Percentiles rank a stretch among this genome's conserved stretches.
Evolutionary conservation across 2,797 vertebrate species (phyloP).

Genomic region (Serranus cabrilla): DNA sequence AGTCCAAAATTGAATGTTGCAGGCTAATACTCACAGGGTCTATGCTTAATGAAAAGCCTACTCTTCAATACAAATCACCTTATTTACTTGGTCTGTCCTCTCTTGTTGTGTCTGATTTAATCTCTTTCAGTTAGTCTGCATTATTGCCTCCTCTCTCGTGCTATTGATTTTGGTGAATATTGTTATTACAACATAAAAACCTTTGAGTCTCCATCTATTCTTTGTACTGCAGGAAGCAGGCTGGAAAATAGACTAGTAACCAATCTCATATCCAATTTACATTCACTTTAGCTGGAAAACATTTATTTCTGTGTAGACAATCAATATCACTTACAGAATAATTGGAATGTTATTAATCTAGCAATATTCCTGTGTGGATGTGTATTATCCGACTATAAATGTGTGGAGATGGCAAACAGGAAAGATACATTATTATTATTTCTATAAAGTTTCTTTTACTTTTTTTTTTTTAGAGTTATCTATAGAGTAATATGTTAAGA

Average conservation of each 20-base stretch:
- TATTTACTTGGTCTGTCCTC: constrained; percentile 85
- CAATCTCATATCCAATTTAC: constrained; percentile 95
- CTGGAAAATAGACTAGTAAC: constrained; percentile 85
- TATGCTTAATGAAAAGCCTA: constrained; percentile 93
- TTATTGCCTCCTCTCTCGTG: constrained; percentile 93
- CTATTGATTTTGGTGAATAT: constrained; percentile 98
- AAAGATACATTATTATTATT: constrained; percentile 52
- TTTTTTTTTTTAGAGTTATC: constrained; percentile 2
- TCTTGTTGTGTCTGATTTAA: constrained; percentile 92
- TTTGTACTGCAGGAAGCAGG: constrained; percentile 79
- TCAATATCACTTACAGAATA: constrained; percentile 85
- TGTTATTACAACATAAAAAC: constrained; percentile 94
- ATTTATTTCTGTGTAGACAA: constrained; percentile 93
- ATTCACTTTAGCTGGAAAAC: constrained; percentile 94
- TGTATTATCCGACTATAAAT: constrained; percentile 85
- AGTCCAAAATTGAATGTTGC: constrained; percentile 87
- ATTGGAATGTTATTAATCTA: constrained; percentile 74
- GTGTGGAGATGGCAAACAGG: constrained; percentile 85
- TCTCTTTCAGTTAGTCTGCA: constrained; percentile 94
- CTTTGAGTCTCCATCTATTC: constrained; percentile 84
- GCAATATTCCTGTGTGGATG: constrained; percentile 61
- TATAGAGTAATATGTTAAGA: constrained; percentile 1
- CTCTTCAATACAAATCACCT: constrained; percentile 94
- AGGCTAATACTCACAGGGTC: constrained; percentile 87
- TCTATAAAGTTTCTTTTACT: constrained; percentile 23